A percentile compares a stretch with the other conserved stretches of the same genome.
Evolutionary conservation across 2,797 vertebrate species (phyloP).

Genomic region (Netta rufina): DNA sequence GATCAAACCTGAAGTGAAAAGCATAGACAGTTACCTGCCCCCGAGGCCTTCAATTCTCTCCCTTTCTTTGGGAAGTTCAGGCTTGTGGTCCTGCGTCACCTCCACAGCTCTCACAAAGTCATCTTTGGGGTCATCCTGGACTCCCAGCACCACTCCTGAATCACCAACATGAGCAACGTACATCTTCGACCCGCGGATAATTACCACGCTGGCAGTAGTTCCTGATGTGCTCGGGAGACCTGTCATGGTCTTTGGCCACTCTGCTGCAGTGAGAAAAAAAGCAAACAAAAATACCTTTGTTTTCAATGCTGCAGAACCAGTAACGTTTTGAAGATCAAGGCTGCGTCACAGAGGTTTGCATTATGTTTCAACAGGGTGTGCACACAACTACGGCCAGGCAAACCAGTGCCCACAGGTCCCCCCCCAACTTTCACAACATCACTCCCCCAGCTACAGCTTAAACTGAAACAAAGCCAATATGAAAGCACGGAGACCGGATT

Average conservation of each 20-base stretch:
- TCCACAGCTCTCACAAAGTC: conserved; percentile 90
- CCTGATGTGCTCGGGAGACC: conserved; percentile 95
- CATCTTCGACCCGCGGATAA: conserved; percentile 91
- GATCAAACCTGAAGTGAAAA: not conserved
- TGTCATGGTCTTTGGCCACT: conserved; percentile 96
- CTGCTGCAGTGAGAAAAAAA: conserved; percentile 79
- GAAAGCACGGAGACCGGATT: not conserved
- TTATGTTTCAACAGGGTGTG: accelerated
- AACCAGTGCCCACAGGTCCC: not conserved
- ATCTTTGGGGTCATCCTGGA: conserved; percentile 89
- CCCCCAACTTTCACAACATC: accelerated
- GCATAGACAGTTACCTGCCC: conserved; percentile 84
- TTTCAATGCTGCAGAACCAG: not conserved
- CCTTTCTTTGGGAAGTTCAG: conserved; percentile 92
- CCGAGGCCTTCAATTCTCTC: conserved; percentile 95
- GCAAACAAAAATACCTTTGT: not conserved
- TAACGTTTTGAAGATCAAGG: not conserved
- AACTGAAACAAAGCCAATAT: not conserved
- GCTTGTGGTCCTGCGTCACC: conserved; percentile 96
- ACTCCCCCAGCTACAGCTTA: not conserved
- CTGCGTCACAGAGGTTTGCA: not conserved
- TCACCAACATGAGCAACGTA: conserved; percentile 96
- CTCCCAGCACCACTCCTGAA: conserved; percentile 92
- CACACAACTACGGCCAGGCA: not conserved
- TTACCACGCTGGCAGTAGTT: conserved; percentile 94